Base-by-base conservation (phyloP, 2,113 vertebrate species). In the Apodemus speciosus region DNA sequence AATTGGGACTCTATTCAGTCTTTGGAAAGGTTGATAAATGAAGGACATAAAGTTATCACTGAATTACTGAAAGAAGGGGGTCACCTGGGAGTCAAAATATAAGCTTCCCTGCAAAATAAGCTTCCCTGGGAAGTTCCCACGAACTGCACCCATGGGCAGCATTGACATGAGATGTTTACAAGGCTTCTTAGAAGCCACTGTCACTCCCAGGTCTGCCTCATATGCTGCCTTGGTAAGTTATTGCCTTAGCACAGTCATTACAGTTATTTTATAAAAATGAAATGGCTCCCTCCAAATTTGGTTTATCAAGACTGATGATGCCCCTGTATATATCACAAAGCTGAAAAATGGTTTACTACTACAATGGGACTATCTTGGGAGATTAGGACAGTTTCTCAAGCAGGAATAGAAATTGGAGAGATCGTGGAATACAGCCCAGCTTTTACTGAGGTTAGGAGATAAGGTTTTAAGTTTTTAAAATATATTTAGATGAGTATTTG, bases 191-290 rank as follows among this genome's bases (percentile, higher is more conserved):
- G 51, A 92, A 43, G 43, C 9, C 40, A 25, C 46, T 56, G 30
- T n/a, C 23, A 30, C 38, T 56, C 23, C 40, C 27, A 13, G 0
- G 10, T 38, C 32, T 80, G 32, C 25, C 49, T 10, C 32, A 80
- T 46, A 23, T 30, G 5, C n/a, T 62, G 7, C 11, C 20, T 51
- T 27, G 76, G 9, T 51, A 27, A 72, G 27, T 72, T 87, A 87
- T 72, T 51, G 25, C 85, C 16, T 58, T 69, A 84, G 49, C 21
- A 51, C 23, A 40, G 21, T 58, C 58, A 21, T 38, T 64, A 20
- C n/a, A 15, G 69, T 89, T 75, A 75, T 88, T 53, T 84, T 92
- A 2, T 71, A 89, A 91, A 91, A 71, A 76, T n/a, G 8, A 72
- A n/a, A 62, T 62, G 20, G 4, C 18, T 69, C 35, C 2, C 16